These are phyloP conservation scores for Corynorhinus townsendii DNA, from an alignment of 2,113 vertebrate species.

Conservation along the genomic window DNA sequence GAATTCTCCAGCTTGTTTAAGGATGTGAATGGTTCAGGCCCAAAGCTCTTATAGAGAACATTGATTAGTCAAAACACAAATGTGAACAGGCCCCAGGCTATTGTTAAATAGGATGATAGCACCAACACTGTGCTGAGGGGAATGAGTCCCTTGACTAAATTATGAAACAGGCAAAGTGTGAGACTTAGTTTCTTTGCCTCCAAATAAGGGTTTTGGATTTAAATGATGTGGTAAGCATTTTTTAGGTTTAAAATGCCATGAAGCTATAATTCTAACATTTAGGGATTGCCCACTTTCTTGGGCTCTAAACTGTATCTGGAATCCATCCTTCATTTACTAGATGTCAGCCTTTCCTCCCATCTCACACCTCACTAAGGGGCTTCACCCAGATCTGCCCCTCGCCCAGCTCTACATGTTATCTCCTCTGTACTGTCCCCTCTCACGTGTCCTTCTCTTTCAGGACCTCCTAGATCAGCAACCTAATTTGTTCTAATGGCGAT, in stretches of 20 bases:
- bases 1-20: constrained; percentile 26
- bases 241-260: background rate
- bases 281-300: background rate
- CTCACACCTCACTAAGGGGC: background rate
- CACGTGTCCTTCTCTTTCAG: background rate
- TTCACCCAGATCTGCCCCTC: background rate
- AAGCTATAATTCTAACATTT: background rate
- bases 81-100: background rate
- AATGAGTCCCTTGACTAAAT: background rate
- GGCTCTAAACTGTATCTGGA: background rate
- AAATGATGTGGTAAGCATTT: background rate
- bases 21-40: constrained; percentile 8
- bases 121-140: background rate
- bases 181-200: background rate
- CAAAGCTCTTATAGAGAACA: background rate
- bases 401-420: background rate
- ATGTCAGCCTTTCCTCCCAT: background rate
- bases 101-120: background rate
- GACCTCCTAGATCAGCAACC: background rate
- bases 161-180: background rate
- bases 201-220: background rate
- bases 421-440: background rate
- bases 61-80: constrained; percentile 1
- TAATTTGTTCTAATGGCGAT: background rate
- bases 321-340: background rate